phyloP scores from a whole-genome alignment of 2,797 vertebrate genomes.

The Syndactyla subalaris region DNA sequence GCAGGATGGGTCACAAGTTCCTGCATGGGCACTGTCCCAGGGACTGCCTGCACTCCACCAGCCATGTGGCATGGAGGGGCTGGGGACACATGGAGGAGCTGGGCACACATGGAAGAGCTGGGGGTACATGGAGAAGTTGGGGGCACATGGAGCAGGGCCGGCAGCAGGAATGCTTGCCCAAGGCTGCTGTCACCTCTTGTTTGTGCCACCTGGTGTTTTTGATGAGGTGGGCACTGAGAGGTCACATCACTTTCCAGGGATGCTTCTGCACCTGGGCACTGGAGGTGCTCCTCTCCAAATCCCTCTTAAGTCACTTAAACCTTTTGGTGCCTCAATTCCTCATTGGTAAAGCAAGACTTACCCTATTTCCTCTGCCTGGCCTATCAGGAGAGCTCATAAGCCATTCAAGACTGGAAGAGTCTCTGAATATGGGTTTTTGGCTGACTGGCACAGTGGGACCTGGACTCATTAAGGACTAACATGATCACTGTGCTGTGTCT shows the following conservation, averaged over 20 bases:
- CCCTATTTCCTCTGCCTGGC: neutral
- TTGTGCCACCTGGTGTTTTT: neutral
- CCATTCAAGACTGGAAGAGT: neutral
- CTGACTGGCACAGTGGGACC: neutral
- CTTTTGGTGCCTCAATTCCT: neutral
- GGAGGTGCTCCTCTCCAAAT: neutral
- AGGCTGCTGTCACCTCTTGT: neutral
- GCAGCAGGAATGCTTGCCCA: neutral
- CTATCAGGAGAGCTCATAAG: neutral
- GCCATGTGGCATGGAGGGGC: fast-evolving
- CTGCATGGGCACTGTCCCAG: neutral
- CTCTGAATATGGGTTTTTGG: neutral
- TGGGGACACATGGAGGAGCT: neutral
- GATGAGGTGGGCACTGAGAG: neutral
- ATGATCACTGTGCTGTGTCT: neutral
- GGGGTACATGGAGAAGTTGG: neutral
- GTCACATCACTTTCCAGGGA: neutral
- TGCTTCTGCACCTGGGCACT: neutral
- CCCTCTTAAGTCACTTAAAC: constrained; percentile 3
- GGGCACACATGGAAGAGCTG: neutral
- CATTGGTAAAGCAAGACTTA: neutral
- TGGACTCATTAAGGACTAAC: neutral
- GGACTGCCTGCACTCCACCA: neutral
- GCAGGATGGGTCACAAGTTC: neutral
- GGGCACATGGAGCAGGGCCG: neutral